Base-by-base conservation (phyloP, 1,140 invertebrate species). In the Megalopta genalis region DNA sequence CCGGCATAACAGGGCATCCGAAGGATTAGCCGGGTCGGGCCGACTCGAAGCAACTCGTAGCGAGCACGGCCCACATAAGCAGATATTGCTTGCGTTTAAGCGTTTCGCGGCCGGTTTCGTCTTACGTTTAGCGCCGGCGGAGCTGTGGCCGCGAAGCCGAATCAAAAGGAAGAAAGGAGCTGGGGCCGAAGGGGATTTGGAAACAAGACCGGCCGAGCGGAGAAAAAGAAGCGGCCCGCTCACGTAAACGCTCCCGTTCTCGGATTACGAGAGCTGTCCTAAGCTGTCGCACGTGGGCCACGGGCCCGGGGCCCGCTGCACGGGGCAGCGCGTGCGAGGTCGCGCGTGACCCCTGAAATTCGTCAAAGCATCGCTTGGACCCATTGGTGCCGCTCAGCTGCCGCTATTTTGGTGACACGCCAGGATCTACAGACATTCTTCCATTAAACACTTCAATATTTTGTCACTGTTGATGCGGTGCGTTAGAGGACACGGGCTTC, bases 201-300 rank as follows among this genome's bases (percentile, higher is more conserved):
- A 72, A 68, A 82, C 59, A 79, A 86, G 84, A 87, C 82, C 69
- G 60, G 54, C 57, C 57, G 54, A 54, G 32, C 52, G 75, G 69
- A 72, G 27, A 32, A 77, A 72, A 21, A 77, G 67, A 67, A 54
- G 52, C 74, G 76, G 57, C 14, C n/a, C 49, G 52, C 39, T 63
- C n/a, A 73, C 82, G 77, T 65, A 84, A 84, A 84, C 74, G 69
- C 81, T 77, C 65, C 68, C 69, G 79, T 85, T 88, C 88, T 89
- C 86, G 84, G 80, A 88, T 89, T 89, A 87, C 88, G 32, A 62
- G 70, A 62, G 66, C 62, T 81, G 73, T 79, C 66, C 63, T 80
- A 39, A 70, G 73, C 75, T 79, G 66, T 78, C 84, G 73, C 78
- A 74, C 70, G 66, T 80, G 70, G 68, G 66, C 70, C 60, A 52